Evolutionary conservation across 2,888 invertebrate genomes (phyloP).

Genomic region (Spodoptera exigua): DNA sequence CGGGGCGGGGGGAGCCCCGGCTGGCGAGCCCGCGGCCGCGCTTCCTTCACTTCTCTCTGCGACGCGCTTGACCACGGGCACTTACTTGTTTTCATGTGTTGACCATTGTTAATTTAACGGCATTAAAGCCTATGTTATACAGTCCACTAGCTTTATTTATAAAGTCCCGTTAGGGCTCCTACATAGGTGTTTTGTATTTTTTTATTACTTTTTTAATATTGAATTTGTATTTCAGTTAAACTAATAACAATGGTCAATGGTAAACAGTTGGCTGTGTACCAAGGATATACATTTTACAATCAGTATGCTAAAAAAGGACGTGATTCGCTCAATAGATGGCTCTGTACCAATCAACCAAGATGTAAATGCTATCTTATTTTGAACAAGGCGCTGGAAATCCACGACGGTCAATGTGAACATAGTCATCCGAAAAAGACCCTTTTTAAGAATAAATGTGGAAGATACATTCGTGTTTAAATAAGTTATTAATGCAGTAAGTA

Average conservation of each 20-base stretch:
- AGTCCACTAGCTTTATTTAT: too few relatives aligned
- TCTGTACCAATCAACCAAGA: conserved; percentile 43
- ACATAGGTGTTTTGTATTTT: background rate
- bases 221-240: conserved; percentile 32
- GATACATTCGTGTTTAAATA: conserved; percentile 32
- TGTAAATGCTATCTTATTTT: conserved; percentile 41
- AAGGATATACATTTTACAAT: conserved; percentile 52
- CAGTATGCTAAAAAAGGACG: conserved; percentile 14
- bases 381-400: conserved; percentile 20
- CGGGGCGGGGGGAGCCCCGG: too few relatives aligned
- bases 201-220: conserved; percentile 1
- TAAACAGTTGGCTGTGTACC: conserved; percentile 32
- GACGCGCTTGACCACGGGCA: too few relatives aligned
- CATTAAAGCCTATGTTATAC: too few relatives aligned
- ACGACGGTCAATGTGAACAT: conserved; percentile 23
- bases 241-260: conserved; percentile 46
- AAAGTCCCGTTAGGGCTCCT: too few relatives aligned
- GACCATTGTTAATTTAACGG: too few relatives aligned
- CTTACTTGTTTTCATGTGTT: too few relatives aligned
- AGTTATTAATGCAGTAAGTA: too few relatives aligned
- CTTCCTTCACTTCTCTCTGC: too few relatives aligned
- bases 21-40: too few relatives aligned
- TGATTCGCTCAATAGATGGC: conserved; percentile 36
- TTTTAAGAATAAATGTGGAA: conserved; percentile 13
- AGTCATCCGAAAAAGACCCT: conserved; percentile 31